Base-by-base conservation (phyloP, 2,113 vertebrate genomes). In the Forbesichthys agassizii region DNA sequence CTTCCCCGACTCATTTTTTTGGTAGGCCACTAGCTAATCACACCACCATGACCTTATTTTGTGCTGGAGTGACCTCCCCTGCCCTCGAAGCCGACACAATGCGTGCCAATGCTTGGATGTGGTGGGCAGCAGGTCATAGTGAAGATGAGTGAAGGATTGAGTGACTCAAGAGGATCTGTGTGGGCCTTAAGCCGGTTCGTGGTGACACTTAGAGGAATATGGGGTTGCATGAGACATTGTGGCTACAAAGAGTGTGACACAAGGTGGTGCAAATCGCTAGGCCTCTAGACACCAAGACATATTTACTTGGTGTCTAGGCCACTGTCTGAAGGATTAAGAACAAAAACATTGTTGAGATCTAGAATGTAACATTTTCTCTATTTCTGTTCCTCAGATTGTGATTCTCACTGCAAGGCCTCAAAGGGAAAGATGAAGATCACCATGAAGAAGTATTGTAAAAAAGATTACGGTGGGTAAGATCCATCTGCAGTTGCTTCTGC, bases 391-490 rank as follows among this genome's bases (percentile, higher is more conserved):
- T 61, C 92, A 99, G 97, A 98, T 79, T 99, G 98, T 5, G 96
- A 99, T 55, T 96, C 97, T 49, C 96, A 99, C 91, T 99, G 98
- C 92, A 99, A 98, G 88, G 94, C 95, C 48, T 97, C 97, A 84
- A 99, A 98, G 83, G 96, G 96, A 71, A 99, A 98, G 78, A 93
- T 99, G 94, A 99, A 99, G 94, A 97, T 99, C 89, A 99, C 96
- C 90, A 98, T 99, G 96, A 99, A 98, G 90, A 99, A 98, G 75
- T 99, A 99, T 91, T 99, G 97, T 84, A 99, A 98, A 90, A 99
- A 98, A 81, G 97, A 98, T 86, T 98, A 96, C 0, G 98, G 97
- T 99, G 90, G 97, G 98, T 94, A 67, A 66, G 12, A 56, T 67
- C 57, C 61, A 18, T 13, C 1, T 1, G n/a, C 54, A 64, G 77